Conservation (phyloP, 2,888 invertebrate species). For the Drosophila longiperda region DNA sequence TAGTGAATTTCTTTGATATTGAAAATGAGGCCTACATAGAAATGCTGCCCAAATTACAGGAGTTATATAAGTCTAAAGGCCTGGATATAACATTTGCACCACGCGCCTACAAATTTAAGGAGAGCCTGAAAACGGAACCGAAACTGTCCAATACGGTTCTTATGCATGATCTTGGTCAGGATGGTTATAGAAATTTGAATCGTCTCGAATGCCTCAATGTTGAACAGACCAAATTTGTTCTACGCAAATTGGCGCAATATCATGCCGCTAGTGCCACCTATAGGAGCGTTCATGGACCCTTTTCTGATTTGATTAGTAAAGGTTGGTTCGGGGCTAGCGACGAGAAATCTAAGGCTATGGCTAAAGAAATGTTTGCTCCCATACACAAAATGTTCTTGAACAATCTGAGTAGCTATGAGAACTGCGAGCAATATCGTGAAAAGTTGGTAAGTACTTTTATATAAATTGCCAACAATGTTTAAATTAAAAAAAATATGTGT, state of each 20-base stretch:
- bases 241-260: conserved; percentile 81
- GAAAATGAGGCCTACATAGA: conserved; percentile 68
- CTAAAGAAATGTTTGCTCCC: conserved; percentile 32
- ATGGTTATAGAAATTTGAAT: conserved; percentile 77
- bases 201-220: conserved; percentile 77
- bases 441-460: conserved; percentile 62
- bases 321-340: conserved; percentile 38
- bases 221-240: conserved; percentile 72
- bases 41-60: conserved; percentile 71
- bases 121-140: conserved; percentile 46
- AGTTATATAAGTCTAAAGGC: conserved; percentile 63
- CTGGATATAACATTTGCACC: conserved; percentile 60
- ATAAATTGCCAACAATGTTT: not conserved
- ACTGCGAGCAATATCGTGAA: conserved; percentile 55
- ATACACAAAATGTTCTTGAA: conserved; percentile 34
- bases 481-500: not conserved
- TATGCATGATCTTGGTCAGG: conserved; percentile 75
- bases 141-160: conserved; percentile 63
- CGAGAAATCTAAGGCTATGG: conserved; percentile 11
- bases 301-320: conserved; percentile 24
- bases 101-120: conserved; percentile 52
- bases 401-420: conserved; percentile 50
- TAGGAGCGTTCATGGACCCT: conserved; percentile 59
- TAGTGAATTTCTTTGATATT: conserved; percentile 65
- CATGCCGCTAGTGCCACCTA: conserved; percentile 81